Conservation (phyloP, 2,888 invertebrate species). For the Chrysotoxum bicinctum region DNA sequence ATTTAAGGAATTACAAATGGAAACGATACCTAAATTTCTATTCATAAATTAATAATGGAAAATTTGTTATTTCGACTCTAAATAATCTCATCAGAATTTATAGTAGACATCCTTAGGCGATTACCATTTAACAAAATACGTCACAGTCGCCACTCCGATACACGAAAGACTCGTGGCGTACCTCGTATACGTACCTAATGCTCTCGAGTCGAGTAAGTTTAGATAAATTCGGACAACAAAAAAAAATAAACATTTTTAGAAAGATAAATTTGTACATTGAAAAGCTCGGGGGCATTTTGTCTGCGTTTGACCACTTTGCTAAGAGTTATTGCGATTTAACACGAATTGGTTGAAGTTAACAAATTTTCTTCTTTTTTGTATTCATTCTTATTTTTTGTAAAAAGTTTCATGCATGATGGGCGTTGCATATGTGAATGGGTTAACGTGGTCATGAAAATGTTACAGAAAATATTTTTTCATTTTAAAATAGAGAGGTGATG, state of each 20-base stretch:
- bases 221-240: not conserved
- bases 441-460: constrained; percentile 32
- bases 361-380: not conserved
- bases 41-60: constrained; percentile 20
- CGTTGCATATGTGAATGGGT: constrained; percentile 12
- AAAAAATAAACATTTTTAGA: not conserved
- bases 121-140: constrained; percentile 28
- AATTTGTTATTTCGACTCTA: constrained; percentile 28
- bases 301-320: constrained; percentile 61
- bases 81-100: constrained; percentile 60
- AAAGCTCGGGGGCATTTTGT: constrained; percentile 52
- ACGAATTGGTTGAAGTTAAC: constrained; percentile 46
- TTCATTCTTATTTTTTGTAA: not conserved
- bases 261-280: constrained; percentile 37
- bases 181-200: not conserved
- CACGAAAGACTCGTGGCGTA: not conserved
- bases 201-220: not conserved
- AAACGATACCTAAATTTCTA: constrained; percentile 15
- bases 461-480: not conserved
- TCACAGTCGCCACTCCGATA: not conserved
- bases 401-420: constrained; percentile 17
- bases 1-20: not conserved
- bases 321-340: constrained; percentile 68
- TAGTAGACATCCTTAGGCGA: constrained; percentile 37
- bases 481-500: not conserved